Evolutionary conservation across 2,888 invertebrate genomes (phyloP).

Genomic region (Cataglyphis albicans): DNA sequence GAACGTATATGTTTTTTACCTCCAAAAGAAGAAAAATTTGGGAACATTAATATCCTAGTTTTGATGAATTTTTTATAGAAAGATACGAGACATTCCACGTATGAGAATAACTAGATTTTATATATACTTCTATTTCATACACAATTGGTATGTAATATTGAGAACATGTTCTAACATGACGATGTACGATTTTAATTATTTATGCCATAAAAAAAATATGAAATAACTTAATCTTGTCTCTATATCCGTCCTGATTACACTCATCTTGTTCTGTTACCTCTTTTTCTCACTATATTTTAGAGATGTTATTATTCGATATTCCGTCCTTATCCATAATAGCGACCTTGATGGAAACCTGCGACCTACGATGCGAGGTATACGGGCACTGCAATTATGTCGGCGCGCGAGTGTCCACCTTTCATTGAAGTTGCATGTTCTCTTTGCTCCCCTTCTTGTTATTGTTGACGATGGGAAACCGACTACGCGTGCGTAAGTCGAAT

Average conservation of each 20-base stretch:
- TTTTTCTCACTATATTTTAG: slow-evolving; percentile 6
- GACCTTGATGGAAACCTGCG: slow-evolving; percentile 31
- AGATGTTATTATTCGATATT: background rate
- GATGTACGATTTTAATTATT: background rate
- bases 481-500: background rate
- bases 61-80: background rate
- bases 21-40: background rate
- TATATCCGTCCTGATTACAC: background rate
- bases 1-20: background rate
- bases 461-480: background rate
- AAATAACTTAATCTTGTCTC: background rate
- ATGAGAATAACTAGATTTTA: background rate
- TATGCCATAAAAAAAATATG: background rate
- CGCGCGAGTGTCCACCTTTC: slow-evolving; percentile 13
- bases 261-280: background rate
- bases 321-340: slow-evolving; percentile 4
- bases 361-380: slow-evolving; percentile 31
- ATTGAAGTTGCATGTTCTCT: slow-evolving; percentile 14
- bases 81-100: background rate
- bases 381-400: slow-evolving; percentile 21
- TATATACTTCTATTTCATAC: background rate
- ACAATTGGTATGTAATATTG: background rate
- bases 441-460: background rate
- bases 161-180: background rate
- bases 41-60: background rate